phyloP scores from a whole-genome alignment of 2,113 vertebrate genomes.

The Micromys minutus region DNA sequence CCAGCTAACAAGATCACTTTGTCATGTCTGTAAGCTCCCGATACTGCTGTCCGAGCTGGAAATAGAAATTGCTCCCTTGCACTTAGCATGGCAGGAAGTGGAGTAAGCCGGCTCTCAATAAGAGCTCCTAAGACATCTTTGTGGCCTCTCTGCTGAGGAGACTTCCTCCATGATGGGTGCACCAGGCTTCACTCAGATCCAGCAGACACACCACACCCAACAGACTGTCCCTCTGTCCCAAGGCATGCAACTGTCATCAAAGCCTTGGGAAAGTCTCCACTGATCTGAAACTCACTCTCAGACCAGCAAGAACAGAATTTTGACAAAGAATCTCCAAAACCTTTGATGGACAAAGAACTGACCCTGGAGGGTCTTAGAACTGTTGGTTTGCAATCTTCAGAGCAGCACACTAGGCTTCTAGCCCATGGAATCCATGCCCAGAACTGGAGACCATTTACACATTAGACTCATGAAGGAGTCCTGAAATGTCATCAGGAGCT shows the following conservation, averaged over 20 bases:
- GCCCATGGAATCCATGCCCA: not conserved
- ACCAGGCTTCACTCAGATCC: not conserved
- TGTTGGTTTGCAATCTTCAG: not conserved
- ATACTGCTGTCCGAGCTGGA: constrained; percentile 80
- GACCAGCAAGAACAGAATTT: not conserved
- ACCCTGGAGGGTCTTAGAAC: not conserved
- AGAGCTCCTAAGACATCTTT: constrained; percentile 75
- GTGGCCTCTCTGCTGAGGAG: constrained; percentile 73
- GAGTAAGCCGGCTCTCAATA: constrained; percentile 77
- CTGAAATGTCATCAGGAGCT: not conserved
- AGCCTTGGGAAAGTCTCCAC: not conserved
- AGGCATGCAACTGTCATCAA: not conserved
- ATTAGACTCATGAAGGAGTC: not conserved
- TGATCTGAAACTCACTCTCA: not conserved
- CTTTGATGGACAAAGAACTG: not conserved
- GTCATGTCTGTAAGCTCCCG: constrained; percentile 83
- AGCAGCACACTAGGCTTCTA: not conserved
- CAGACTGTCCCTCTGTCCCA: not conserved
- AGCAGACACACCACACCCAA: not conserved
- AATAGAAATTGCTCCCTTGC: constrained; percentile 82
- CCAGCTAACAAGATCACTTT: constrained; percentile 82
- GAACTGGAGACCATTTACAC: not conserved
- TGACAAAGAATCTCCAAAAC: not conserved
- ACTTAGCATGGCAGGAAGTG: constrained; percentile 74
- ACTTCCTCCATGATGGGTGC: constrained; percentile 70